phyloP scores from a whole-genome alignment of 1,140 invertebrate genomes.

The Eumeta japonica region DNA sequence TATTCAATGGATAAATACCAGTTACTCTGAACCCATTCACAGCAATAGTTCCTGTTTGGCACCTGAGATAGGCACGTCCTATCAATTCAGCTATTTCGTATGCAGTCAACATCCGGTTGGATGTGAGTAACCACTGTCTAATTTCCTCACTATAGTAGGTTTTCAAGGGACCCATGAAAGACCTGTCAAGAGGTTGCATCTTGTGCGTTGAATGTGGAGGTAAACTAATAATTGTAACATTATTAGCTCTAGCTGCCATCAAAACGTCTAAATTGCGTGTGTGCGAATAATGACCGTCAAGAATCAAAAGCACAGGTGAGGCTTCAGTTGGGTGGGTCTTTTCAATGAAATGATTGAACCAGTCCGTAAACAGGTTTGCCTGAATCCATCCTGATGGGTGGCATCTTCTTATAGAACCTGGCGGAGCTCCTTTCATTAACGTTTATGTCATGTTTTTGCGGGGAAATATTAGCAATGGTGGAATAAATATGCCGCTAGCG shows the following conservation, averaged over 20 bases:
- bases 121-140: conserved; percentile 17
- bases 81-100: not conserved
- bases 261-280: conserved; percentile 20
- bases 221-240: conserved; percentile 31
- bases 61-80: not conserved
- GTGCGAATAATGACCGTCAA: conserved; percentile 12
- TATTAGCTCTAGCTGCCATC: conserved; percentile 21
- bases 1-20: conserved; percentile 1
- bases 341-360: conserved; percentile 35
- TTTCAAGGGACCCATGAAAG: conserved; percentile 42
- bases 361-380: conserved; percentile 25
- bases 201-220: conserved; percentile 44
- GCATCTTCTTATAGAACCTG: conserved; percentile 23
- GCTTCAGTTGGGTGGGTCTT: conserved; percentile 12
- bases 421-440: conserved; percentile 27
- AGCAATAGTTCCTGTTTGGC: no score
- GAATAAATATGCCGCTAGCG: conserved; percentile 27
- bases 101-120: conserved; percentile 7
- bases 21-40: not conserved
- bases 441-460: conserved; percentile 20
- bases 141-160: conserved; percentile 18
- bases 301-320: conserved; percentile 13
- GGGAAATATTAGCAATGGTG: conserved; percentile 29
- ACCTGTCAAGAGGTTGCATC: conserved; percentile 44
- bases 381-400: conserved; percentile 31